Percentiles rank a stretch among this genome's conserved stretches.
phyloP scores from a whole-genome alignment of 2,888 invertebrate genomes.

The Lithophane socia region DNA sequence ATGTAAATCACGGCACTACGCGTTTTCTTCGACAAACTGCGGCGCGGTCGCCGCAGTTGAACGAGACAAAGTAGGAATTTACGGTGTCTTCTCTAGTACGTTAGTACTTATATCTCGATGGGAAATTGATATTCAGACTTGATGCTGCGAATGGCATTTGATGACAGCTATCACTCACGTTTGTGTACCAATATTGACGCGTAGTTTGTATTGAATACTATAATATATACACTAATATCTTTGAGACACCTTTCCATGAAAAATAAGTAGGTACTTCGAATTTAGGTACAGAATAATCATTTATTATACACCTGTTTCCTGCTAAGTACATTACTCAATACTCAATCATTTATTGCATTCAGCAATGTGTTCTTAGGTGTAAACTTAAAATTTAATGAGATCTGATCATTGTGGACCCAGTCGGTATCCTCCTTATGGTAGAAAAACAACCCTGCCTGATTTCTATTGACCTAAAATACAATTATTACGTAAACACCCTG shows the following conservation, averaged over 20 bases:
- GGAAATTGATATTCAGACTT: conserved; percentile 31
- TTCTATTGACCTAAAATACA: neutral
- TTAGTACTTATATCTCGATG: too few relatives aligned
- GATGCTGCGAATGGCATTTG: conserved; percentile 2
- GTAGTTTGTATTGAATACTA: neutral
- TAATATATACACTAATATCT: neutral
- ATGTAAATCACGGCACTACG: too few relatives aligned
- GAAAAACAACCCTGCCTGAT: neutral
- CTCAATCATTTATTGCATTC: neutral
- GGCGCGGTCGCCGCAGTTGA: too few relatives aligned
- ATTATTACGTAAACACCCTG: too few relatives aligned
- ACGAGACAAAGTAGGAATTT: too few relatives aligned
- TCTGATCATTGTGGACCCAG: too few relatives aligned
- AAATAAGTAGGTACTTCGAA: neutral
- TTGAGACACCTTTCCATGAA: neutral
- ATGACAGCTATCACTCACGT: conserved; percentile 23
- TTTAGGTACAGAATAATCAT: neutral
- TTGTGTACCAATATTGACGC: conserved; percentile 2
- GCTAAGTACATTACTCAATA: neutral
- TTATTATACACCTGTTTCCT: neutral
- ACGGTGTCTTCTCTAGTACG: too few relatives aligned
- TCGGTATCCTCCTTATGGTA: neutral
- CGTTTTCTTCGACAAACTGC: too few relatives aligned
- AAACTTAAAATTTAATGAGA: neutral
- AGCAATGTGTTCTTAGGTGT: too few relatives aligned